Evolutionary conservation across 2,113 vertebrate species (phyloP), one percentile per base, ranked within the genome.

Genomic region (Sinocyclocheilus anophthalmus): DNA sequence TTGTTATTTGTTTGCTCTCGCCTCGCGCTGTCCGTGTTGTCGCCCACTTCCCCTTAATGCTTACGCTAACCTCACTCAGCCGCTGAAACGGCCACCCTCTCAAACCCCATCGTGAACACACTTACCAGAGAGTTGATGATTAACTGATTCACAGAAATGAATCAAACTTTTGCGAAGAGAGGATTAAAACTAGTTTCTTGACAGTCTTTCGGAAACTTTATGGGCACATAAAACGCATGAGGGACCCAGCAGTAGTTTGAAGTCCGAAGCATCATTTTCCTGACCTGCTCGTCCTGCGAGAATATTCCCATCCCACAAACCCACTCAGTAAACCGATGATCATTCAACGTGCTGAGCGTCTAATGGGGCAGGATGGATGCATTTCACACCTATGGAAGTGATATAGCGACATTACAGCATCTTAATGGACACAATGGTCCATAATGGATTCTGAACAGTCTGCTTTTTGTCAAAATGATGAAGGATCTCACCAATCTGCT

Each of bases 391-490:
- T 63, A 50, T 83, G 20, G 22, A 88, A 63, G 37, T 39, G 63
- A 85, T 57, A 1, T 14, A 22, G 14, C 24, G 33, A 50, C 73
- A 70, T 73, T 72, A 83, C 33, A 50, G 57, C 18, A 1, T 78
- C 9, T 20, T 81, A 87, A 76, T 76, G 75, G 76, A 79, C n/a
- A 53, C 63, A 55, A 37, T 82, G 37, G 22, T 61, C 22, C 14
- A 8, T 88, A 70, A 85, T 78, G 59, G 77, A 79, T 70, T 39
- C 13, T 63, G 80, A 55, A 72, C 86, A 57, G 59, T 63, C 18
- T 73, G 69, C 37, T 45, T n/a, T 55, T 73, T 57, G 30, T 81
- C 69, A 48, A 26, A 42, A 61, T 26, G 12, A n/a, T 69, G 45
- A 65, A 63, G 53, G 53, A 13, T 53, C 33, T 30, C 24, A 30